Evolutionary conservation across 2,113 vertebrate genomes (phyloP), one percentile per base, ranked within the genome.

Genomic region (Copsychus sechellarum): DNA sequence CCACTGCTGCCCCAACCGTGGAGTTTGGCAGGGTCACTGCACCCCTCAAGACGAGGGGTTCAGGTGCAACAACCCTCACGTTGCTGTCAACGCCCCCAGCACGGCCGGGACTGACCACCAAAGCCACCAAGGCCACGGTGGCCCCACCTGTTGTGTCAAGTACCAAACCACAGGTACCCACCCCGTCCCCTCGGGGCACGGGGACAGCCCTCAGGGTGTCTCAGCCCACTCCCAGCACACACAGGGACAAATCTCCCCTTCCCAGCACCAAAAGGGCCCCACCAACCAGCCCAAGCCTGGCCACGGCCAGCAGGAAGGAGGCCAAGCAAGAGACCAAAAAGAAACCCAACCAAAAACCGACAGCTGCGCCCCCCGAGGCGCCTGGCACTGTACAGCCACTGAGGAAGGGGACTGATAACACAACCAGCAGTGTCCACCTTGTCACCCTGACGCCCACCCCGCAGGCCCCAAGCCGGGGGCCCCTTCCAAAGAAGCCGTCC

Each of bases 301-400:
- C 88, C 19, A 23, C 6, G 0, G 76, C 70, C 80, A 73, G 56
- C 60, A 97, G 97, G 51, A 96, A 92, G 83, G 92, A 91, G 62
- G 81, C 88, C 23, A 93, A 58, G 54, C 94, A 82, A 86, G 96
- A 95, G 64, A 81, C 85, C 90, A 92, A 95, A 94, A 95, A 93
- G 54, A 95, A 89, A 31, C 84, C 5, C 65, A 88, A 90, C 89
- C 97, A 94, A 98, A 96, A 97, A 79, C 56, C 65, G 5, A 86
- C 82, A 1, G 0, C 6, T 26, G 92, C 79, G 67, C 73, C 91
- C 54, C 66, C 94, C 1, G 19, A 18, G n/a, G 26, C 3, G 1
- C 16, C 48, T 64, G 36, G 60, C 14, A 82, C 92, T 33, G 47
- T 34, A 45, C 96, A 84, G 71, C 83, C 93, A 33, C 6, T 0